These are phyloP conservation scores for Sisor rabdophorus DNA, from an alignment of 2,113 vertebrate species.

Conservation along the genomic window DNA sequence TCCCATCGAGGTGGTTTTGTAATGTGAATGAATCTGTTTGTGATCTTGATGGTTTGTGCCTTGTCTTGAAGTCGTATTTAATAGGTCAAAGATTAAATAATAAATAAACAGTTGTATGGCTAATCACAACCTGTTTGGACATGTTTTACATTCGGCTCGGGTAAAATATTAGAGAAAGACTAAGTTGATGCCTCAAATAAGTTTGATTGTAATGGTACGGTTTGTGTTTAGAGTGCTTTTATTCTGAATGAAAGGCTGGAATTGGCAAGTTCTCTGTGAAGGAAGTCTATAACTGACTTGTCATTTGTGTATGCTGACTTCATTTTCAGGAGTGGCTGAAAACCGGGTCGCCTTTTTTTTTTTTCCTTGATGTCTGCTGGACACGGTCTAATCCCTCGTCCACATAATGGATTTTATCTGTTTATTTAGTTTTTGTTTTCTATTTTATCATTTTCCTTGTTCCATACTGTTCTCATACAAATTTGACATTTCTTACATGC, in stretches of 20 bases:
- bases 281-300: constrained; percentile 59
- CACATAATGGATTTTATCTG: constrained; percentile 50
- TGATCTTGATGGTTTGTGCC: constrained; percentile 72
- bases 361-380: constrained; percentile 54
- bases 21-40: constrained; percentile 55
- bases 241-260: constrained; percentile 41
- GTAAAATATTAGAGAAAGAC: constrained; percentile 52
- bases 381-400: constrained; percentile 74
- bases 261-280: constrained; percentile 41
- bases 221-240: constrained; percentile 48
- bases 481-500: constrained; percentile 90
- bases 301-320: constrained; percentile 65
- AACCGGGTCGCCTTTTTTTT: constrained; percentile 47
- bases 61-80: constrained; percentile 72
- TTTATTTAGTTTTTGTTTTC: constrained; percentile 71
- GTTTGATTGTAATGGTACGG: constrained; percentile 50
- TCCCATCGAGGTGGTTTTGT: constrained; percentile 30
- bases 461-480: constrained; percentile 83
- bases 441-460: constrained; percentile 77
- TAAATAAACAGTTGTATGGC: constrained; percentile 59
- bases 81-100: constrained; percentile 58
- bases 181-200: constrained; percentile 46
- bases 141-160: constrained; percentile 40
- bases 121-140: constrained; percentile 53
- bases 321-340: constrained; percentile 53